Evolutionary conservation across 2,797 vertebrate genomes (phyloP).

Genomic region (Todus mexicanus): DNA sequence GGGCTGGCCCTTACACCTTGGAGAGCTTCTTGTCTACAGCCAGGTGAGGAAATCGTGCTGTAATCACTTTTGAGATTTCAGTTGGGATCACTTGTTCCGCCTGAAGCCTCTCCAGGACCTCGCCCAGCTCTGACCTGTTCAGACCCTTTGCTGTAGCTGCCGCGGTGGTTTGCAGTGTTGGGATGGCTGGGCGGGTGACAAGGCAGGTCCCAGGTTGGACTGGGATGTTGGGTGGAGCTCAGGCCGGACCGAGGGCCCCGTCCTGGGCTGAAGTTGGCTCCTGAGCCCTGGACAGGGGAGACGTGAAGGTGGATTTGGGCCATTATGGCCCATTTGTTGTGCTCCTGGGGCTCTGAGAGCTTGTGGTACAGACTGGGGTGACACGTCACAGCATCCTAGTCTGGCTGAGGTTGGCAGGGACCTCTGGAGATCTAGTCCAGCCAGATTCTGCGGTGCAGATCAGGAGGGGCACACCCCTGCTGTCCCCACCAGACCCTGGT

Average conservation of each 20-base stretch:
- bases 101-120: not conserved
- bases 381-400: not conserved
- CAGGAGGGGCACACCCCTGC: not conserved
- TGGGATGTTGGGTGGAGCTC: not conserved
- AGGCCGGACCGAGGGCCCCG: fast-evolving
- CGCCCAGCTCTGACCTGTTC: not conserved
- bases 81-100: not conserved
- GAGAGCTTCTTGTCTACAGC: not conserved
- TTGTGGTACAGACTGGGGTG: not conserved
- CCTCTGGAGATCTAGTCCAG: not conserved
- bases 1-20: not conserved
- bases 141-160: not conserved
- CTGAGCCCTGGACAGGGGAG: fast-evolving
- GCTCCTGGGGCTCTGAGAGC: not conserved
- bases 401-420: not conserved
- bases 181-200: fast-evolving
- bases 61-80: not conserved
- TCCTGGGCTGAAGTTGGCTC: not conserved
- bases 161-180: not conserved
- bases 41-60: not conserved
- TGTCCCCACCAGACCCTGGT: not conserved
- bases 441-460: not conserved
- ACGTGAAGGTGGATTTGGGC: not conserved
- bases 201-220: not conserved
- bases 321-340: not conserved